Evolutionary conservation across 1,140 invertebrate species (phyloP), one percentile per base, ranked within the genome.

Genomic region (Drosophila seguyi): DNA sequence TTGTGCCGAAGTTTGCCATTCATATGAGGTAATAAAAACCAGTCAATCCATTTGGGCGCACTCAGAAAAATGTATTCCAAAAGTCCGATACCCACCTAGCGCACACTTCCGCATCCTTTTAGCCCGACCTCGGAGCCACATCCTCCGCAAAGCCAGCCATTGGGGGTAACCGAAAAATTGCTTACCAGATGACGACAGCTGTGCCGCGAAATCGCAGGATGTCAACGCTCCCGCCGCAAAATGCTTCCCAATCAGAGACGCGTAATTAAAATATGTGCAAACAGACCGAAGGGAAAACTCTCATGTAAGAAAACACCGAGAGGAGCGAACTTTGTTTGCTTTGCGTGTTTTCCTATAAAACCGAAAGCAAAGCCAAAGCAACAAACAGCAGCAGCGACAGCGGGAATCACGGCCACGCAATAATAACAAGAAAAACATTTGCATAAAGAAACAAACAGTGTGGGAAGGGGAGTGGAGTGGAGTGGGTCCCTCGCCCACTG

Each of bases 261-360:
- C 84, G 84, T 84, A 88, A 88, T 88, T 88, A 88, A 88, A 88
- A 90, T 84, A 88, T 88, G 81, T 90, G 77, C 81, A 88, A 87
- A 87, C 84, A 87, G 78, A 71, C 50, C 80, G 48, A 67, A 56
- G 71, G 66, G 66, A 66, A 81, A 74, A 66, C 58, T 73, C 63
- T 53, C 55, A 58, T 69, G 62, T 41, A 75, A 60, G 73, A 67
- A 56, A 60, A 76, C 47, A 74, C 13, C 16, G 50, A 62, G 72
- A 45, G 18, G 55, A 63, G 62, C 47, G 47, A 86, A 77, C 76
- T 88, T 81, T 88, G 84, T 90, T 90, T 88, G 87, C 84, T 88
- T 78, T 81, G 84, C 84, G 80, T 87, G 85, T 84, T 87, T 87
- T 88, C 67, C 84, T 78, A 90, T 78, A 90, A 90, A 90, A 78